phyloP scores from a whole-genome alignment of 2,113 vertebrate genomes.

The Caracal caracal region DNA sequence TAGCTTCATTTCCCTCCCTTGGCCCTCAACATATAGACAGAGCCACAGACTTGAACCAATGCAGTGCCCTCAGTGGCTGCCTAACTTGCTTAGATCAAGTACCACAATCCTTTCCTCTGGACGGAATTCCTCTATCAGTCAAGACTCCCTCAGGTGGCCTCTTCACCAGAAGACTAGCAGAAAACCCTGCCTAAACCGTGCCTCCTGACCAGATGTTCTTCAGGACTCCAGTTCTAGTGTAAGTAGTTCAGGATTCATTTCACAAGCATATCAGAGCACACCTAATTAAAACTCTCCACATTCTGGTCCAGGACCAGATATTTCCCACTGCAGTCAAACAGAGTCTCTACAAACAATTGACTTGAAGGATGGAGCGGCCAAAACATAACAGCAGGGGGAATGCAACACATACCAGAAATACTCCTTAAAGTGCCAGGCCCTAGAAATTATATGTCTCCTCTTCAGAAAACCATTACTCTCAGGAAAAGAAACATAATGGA shows the following conservation, averaged over 20 bases:
- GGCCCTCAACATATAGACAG: background rate
- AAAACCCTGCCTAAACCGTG: background rate
- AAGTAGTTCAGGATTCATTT: background rate
- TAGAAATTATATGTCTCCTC: background rate
- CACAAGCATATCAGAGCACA: background rate
- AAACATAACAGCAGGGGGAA: background rate
- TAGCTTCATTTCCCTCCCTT: background rate
- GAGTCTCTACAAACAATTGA: background rate
- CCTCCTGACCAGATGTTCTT: background rate
- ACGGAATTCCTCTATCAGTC: background rate
- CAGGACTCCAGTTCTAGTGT: background rate
- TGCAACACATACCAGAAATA: background rate
- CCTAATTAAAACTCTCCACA: background rate
- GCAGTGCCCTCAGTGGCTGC: background rate
- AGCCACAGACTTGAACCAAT: background rate
- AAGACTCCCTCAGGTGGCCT: background rate
- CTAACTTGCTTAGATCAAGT: background rate
- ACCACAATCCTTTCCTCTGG: background rate
- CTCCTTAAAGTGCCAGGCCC: background rate
- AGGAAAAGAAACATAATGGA: background rate
- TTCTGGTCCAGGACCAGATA: background rate
- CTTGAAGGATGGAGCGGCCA: background rate
- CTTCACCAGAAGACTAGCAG: background rate
- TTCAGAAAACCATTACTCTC: background rate
- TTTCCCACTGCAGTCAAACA: background rate